Evolutionary conservation across 2,888 invertebrate genomes (phyloP), one percentile per base, ranked within the genome.

Genomic region (Hyposoter didymator): DNA sequence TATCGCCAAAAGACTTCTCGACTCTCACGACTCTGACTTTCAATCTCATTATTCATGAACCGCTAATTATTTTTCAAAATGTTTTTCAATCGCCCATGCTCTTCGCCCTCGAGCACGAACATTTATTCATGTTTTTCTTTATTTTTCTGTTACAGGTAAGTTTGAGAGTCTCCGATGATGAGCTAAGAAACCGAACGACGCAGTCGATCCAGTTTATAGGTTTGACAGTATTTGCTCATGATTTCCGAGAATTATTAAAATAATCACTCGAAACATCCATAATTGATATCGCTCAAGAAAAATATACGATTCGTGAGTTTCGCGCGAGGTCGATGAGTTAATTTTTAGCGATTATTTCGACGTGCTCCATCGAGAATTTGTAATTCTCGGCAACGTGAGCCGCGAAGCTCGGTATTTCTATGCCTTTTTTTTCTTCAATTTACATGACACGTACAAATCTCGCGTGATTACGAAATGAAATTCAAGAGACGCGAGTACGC

Each of bases 131-230:
- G 17, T 5, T 59, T 69, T 47, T 28, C 17, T 39, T 69, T 78
- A 19, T 66, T 73, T 79, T 39, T 85, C 22, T 85, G 84, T 88
- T 87, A 5, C 86, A 86, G 88, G 88, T 87, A 83, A 88, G 86
- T 83, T 28, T 59, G 32, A 62, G 64, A 79, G 69, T 64, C 39
- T 35, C 72, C 66, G 14, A 55, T 39, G 72, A 72, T 39, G 17
- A 72, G 14, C 19, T 70, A 28, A 70, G 49, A 4, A 52, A 35
- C 0, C 35, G 35, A 35, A 35, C 52, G n/a, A 19, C 5, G 19
- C 12, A 19, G 6, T 39, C 52, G 49, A 39, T 39, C 39, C 35
- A 49, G 39, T 22, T 19, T 32, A n/a, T 32, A 72, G 55, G 39
- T 72, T 72, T 52, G 52, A 72, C 14, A 72, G 52, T 19, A 67